These are phyloP conservation scores for Perodicticus potto DNA, from an alignment of 2,797 vertebrate genomes.

Conservation along the genomic window DNA sequence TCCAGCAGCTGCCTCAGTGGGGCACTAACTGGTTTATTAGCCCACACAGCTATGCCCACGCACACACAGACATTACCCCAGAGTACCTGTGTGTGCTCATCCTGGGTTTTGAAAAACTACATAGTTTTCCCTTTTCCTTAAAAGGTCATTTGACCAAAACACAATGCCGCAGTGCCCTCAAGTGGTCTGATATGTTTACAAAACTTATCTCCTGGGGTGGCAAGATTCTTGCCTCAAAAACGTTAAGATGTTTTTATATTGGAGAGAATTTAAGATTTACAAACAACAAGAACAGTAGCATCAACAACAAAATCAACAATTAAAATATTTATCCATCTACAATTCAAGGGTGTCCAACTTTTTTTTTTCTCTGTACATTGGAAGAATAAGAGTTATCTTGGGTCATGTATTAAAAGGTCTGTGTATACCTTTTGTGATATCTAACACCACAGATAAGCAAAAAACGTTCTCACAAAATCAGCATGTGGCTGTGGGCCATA, in stretches of 20 bases:
- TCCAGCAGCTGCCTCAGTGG: background rate
- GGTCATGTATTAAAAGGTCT: no score
- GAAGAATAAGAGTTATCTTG: no score
- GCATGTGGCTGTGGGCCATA: no score
- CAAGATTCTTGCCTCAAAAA: background rate
- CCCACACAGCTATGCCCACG: constrained; percentile 65
- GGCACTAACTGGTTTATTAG: constrained; percentile 69
- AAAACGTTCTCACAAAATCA: no score
- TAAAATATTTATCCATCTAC: background rate
- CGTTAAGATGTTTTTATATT: background rate
- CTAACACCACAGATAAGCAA: no score
- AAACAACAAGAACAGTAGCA: background rate
- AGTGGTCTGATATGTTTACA: constrained; percentile 81
- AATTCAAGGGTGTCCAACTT: no score
- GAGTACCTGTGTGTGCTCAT: constrained; percentile 61
- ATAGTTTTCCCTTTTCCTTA: constrained; percentile 24
- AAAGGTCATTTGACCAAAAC: constrained; percentile 76
- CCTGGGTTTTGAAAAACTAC: constrained; percentile 61
- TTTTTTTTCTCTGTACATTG: no score
- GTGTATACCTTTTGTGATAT: no score
- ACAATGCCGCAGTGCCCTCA: constrained; percentile 88
- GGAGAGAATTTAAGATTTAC: background rate
- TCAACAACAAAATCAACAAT: background rate
- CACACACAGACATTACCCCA: constrained; percentile 55
- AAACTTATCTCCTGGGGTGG: background rate